Conservation (phyloP, 2,888 invertebrate genomes). For the Apoda limacodes region DNA sequence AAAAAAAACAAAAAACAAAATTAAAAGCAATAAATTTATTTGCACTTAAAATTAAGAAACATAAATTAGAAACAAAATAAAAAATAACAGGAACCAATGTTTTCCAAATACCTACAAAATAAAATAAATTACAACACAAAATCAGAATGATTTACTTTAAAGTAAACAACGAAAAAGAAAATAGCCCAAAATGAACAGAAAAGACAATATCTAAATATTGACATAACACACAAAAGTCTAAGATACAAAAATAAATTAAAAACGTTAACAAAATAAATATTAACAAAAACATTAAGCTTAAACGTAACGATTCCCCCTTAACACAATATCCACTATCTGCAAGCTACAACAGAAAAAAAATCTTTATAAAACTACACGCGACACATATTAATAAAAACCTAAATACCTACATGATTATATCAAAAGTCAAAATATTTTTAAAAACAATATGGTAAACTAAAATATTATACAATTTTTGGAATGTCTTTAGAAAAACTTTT, state of each 20-base stretch:
- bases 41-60: conserved; percentile 54
- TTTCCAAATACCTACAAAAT: conserved; percentile 34
- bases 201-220: conserved; percentile 23
- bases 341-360: no score
- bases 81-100: conserved; percentile 66
- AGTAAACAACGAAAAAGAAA: conserved; percentile 32
- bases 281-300: conserved; percentile 60
- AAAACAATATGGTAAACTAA: no score
- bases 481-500: no score
- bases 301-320: conserved; percentile 67
- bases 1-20: conserved; percentile 37
- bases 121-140: conserved; percentile 27
- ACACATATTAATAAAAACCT: no score
- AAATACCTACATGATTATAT: no score
- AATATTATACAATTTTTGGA: no score
- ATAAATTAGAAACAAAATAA: conserved; percentile 66
- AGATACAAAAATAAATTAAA: conserved; percentile 40
- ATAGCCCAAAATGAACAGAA: conserved; percentile 23
- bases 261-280: conserved; percentile 60
- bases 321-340: no score
- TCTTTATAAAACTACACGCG: no score
- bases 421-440: no score
- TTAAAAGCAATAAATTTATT: conserved; percentile 65
- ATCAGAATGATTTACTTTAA: conserved; percentile 27
- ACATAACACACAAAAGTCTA: conserved; percentile 46